Evolutionary conservation across 2,113 vertebrate genomes (phyloP).

Genomic region (Gymnocephalus cernua): DNA sequence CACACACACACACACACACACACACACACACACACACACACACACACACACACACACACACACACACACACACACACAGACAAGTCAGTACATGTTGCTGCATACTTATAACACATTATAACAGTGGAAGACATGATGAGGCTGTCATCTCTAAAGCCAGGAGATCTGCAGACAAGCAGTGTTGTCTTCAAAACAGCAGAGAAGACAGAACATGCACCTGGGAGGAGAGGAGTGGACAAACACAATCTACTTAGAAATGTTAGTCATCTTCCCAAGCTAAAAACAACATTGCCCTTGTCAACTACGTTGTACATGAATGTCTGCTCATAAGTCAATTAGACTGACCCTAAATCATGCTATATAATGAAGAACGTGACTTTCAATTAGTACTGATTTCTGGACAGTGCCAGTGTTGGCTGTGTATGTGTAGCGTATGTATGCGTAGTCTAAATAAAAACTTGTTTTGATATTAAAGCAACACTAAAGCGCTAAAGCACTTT

Average conservation of each 20-base stretch:
- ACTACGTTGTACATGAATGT: slow-evolving; percentile 10
- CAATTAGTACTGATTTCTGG: neutral
- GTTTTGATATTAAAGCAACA: no score
- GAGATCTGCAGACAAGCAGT: slow-evolving; percentile 40
- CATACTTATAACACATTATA: slow-evolving; percentile 79
- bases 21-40: neutral
- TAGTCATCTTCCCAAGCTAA: slow-evolving; percentile 18
- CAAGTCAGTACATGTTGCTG: slow-evolving; percentile 63
- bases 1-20: slow-evolving; percentile 12
- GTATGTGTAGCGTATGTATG: no score
- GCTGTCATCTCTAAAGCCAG: slow-evolving; percentile 55
- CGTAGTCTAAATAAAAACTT: no score
- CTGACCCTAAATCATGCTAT: slow-evolving; percentile 18
- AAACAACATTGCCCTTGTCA: slow-evolving; percentile 28
- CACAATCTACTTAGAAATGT: slow-evolving; percentile 49
- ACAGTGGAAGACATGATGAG: slow-evolving; percentile 49
- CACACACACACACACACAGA: neutral
- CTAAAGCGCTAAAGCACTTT: no score
- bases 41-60: slow-evolving; percentile 5
- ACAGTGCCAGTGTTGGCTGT: no score
- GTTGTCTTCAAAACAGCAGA: slow-evolving; percentile 20
- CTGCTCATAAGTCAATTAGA: slow-evolving; percentile 15
- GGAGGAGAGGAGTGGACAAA: slow-evolving; percentile 43
- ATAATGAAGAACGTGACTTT: neutral
- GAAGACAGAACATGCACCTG: slow-evolving; percentile 15